phyloP scores from a whole-genome alignment of 2,113 vertebrate genomes.

The Laterallus jamaicensis region DNA sequence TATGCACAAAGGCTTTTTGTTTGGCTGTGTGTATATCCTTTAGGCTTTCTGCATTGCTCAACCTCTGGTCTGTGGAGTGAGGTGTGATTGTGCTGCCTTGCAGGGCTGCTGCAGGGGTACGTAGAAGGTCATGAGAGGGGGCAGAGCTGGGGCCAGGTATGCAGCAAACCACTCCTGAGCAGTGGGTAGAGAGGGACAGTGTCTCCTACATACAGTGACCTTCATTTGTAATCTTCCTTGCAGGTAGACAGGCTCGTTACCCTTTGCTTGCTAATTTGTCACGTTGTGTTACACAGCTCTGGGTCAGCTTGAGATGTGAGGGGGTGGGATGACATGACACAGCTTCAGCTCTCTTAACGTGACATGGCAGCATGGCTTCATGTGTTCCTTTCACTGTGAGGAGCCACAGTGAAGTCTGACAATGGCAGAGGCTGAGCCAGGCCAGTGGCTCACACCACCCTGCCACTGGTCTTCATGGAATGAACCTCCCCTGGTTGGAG shows the following conservation, averaged over 20 bases:
- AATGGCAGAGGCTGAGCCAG: not conserved
- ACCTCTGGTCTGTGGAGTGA: not conserved
- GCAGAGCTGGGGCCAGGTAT: not conserved
- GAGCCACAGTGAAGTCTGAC: not conserved
- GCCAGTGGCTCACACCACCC: fast-evolving
- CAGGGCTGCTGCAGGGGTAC: not conserved
- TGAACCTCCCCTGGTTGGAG: not conserved
- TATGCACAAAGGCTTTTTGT: not conserved
- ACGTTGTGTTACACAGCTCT: not conserved
- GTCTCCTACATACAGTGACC: fast-evolving
- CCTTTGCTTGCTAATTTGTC: not conserved
- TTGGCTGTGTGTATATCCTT: not conserved
- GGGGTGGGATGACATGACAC: not conserved
- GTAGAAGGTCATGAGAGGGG: fast-evolving
- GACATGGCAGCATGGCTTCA: constrained; percentile 1
- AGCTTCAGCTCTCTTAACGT: not conserved
- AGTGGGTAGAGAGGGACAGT: not conserved
- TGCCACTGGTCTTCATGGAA: not conserved
- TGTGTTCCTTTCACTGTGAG: not conserved
- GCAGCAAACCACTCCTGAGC: not conserved
- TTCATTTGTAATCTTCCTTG: not conserved
- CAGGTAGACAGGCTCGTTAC: not conserved
- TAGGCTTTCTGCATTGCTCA: not conserved
- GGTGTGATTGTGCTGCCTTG: not conserved
- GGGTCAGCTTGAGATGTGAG: not conserved